Conservation (phyloP, 1,140 invertebrate species). For the Potamilus streckersoni region DNA sequence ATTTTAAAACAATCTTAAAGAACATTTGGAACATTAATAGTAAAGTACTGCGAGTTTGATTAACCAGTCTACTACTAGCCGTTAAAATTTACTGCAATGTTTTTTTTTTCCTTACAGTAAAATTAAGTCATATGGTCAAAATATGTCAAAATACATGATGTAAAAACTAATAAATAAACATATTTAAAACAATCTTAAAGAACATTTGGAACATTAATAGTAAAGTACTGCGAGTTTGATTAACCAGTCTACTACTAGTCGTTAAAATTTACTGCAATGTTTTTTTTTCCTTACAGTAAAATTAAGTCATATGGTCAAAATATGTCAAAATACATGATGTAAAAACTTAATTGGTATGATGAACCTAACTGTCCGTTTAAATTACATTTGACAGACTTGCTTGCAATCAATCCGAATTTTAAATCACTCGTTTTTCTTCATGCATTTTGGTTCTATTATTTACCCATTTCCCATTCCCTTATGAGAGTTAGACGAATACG, state of each 20-base stretch:
- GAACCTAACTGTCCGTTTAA: neutral
- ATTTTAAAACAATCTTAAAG: too few relatives aligned
- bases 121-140: neutral
- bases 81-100: neutral
- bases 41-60: too few relatives aligned
- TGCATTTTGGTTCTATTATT: neutral
- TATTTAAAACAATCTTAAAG: too few relatives aligned
- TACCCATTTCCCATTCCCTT: constrained; percentile 42
- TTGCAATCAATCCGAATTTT: constrained; percentile 16
- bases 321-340: neutral
- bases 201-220: too few relatives aligned
- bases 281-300: neutral
- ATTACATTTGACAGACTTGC: too few relatives aligned
- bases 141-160: neutral
- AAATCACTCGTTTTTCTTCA: neutral
- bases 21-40: too few relatives aligned
- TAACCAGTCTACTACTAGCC: neutral
- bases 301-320: neutral
- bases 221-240: too few relatives aligned
- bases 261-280: neutral
- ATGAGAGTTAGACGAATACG: constrained; percentile 44
- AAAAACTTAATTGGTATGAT: neutral
- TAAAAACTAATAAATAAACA: neutral
- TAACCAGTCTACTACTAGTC: neutral
- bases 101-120: neutral